Base-by-base conservation (phyloP, 2,797 vertebrate genomes). In the Coracias cyanogaster region DNA sequence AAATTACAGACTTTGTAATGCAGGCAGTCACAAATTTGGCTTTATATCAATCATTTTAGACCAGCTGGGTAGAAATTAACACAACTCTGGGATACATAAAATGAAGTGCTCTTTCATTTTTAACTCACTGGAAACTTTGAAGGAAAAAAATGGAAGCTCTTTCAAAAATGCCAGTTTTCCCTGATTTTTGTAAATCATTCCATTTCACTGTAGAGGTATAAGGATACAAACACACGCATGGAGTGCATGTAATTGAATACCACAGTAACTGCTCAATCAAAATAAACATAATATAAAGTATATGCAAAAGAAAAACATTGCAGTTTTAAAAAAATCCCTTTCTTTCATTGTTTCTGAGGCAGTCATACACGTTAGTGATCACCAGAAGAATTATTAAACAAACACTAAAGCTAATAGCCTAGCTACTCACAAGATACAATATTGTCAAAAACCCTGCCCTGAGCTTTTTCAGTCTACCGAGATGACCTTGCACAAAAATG, bases 1-100 rank as follows among this genome's bases (percentile, higher is more conserved):
- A 98, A 98, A 98, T 98, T 98, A 98, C 96, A 97, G 97, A 98
- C 98, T 98, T 98, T 98, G 97, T 98, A 98, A 98, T 97, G 97
- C 95, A 97, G 97, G 97, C 97, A 98, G 97, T 87, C 97, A 97
- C 97, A 98, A 98, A 98, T 98, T 98, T 98, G 98, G 98, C 98
- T 98, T 97, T 97, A 96, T 98, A 98, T 98, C 98, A 98, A 98
- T 98, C 98, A 97, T 96, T 98, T 97, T 96, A 96, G 95, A 98
- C 97, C 97, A 98, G 97, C 98, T 98, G 98, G 97, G 97, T 97
- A 97, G 97, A 97, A 98, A 98, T 98, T 98, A 97, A 98, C 98
- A 98, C 97, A 98, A 97, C 96, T 97, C 96, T 95, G 95, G 97
- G 98, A 97, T 97, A 98, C 96, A 93, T 94, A 97, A 98, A 98